Base-by-base conservation (phyloP, 2,888 invertebrate genomes). In the Leucophora obtusa region DNA sequence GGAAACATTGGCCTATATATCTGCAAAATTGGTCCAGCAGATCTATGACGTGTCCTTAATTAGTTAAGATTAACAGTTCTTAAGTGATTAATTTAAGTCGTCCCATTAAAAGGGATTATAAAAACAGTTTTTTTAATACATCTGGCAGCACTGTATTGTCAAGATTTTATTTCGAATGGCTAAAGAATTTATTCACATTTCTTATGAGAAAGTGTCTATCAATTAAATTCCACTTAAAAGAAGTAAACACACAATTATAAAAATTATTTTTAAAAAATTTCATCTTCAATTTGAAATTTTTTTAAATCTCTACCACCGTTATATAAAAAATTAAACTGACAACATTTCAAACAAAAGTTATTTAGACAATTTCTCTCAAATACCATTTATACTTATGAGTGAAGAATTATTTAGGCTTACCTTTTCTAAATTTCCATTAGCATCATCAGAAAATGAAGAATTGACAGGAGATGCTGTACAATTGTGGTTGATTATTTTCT, bases 361-460 rank as follows among this genome's bases (percentile, higher is more conserved):
- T 38, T 38, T 8, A 14, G 11, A 38, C 38, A 38, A n/a, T 47
- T 47, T 47, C n/a, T 47, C 5, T n/a, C 14, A 47, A n/a, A 14
- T 47, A 14, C 43, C n/a, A 47, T 47, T n/a, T n/a, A n/a, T 47
- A 47, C n/a, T 47, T 47, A 47, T 11, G 6, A 47, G 43, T 47
- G 4, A n/a, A 47, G n/a, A 14, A 2, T 47, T n/a, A 43, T 5
- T 65, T 38, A 2, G 35, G 84, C 85, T 87, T 82, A 87, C 87
- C 88, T 83, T 84, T 73, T 86, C 83, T 62, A 79, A 72, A 69
- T 82, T 84, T 83, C 84, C 84, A 85, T 86, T 87, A 28, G 83
- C 83, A 83, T 84, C 84, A 83, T 78, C 82, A 72, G 74, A 15
- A 68, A 38, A 43, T 38, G 43, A 63, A 53, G 83, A 82, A 56